phyloP scores from a whole-genome alignment of 2,113 vertebrate genomes.

The Dendrocopos noguchii region DNA sequence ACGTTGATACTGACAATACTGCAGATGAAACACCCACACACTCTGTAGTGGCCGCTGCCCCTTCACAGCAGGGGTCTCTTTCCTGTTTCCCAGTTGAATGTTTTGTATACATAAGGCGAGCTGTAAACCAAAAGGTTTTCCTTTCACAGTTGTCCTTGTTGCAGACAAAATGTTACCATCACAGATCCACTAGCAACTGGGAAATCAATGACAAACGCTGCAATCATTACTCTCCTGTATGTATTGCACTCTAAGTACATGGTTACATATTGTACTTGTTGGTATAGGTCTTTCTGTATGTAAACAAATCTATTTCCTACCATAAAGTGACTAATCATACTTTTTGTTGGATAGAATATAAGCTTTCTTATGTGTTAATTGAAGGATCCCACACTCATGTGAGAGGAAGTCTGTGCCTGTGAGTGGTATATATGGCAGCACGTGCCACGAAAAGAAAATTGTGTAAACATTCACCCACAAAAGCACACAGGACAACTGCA shows the following conservation, averaged over 20 bases:
- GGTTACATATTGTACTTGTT: not conserved
- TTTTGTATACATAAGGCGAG: not conserved
- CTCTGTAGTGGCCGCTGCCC: not conserved
- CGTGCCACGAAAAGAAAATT: not conserved
- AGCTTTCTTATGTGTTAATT: not conserved
- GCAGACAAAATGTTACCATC: not conserved
- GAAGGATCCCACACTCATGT: not conserved
- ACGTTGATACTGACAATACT: not conserved
- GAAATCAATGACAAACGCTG: not conserved
- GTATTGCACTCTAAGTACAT: not conserved
- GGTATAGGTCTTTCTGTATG: not conserved
- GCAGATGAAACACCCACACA: not conserved
- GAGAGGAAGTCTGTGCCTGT: not conserved
- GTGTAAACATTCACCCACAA: not conserved
- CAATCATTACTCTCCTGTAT: fast-evolving
- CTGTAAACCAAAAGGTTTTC: not conserved
- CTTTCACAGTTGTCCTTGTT: not conserved
- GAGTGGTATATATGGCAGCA: not conserved
- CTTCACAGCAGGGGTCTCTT: not conserved
- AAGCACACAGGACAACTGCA: not conserved
- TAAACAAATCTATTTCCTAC: not conserved
- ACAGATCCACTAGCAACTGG: not conserved
- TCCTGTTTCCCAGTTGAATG: not conserved
- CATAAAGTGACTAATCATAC: not conserved
- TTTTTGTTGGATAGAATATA: not conserved